A percentile compares a stretch with the other conserved stretches of the same genome.
Evolutionary conservation across 2,888 invertebrate genomes (phyloP).

Genomic region (Noctua janthe): DNA sequence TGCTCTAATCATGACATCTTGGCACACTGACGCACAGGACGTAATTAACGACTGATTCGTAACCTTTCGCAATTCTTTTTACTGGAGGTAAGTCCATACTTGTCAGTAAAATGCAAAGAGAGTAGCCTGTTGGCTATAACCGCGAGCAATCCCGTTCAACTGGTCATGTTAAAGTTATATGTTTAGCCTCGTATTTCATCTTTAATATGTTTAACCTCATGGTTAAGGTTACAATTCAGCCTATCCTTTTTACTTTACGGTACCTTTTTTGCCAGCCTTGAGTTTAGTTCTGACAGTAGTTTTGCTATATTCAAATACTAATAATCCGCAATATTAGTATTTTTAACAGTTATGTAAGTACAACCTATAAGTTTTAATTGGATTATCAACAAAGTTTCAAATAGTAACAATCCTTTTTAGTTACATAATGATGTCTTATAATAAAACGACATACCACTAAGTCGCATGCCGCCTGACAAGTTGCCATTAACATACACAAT

Average conservation of each 20-base stretch:
- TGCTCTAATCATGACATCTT: slow-evolving; percentile 36
- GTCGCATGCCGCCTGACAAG: neutral
- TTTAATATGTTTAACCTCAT: neutral
- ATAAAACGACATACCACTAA: slow-evolving; percentile 11
- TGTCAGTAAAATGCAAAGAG: neutral
- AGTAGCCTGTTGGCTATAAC: neutral
- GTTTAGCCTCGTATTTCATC: neutral
- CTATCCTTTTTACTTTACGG: neutral
- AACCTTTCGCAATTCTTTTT: neutral
- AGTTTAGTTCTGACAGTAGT: neutral
- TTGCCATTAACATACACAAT: neutral
- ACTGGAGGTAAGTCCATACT: neutral
- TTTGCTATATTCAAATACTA: neutral
- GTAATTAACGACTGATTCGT: slow-evolving; percentile 11
- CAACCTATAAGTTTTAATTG: neutral
- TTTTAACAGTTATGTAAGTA: neutral
- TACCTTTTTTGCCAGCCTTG: neutral
- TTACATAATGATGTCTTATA: neutral
- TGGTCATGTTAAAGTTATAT: neutral
- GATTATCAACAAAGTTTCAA: neutral
- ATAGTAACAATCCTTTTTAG: slow-evolving; percentile 1
- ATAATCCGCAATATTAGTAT: neutral
- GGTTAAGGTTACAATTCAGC: neutral
- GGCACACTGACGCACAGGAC: slow-evolving; percentile 48
- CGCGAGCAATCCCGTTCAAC: neutral